Conservation (phyloP, 2,797 vertebrate species). For the Darevskia nairensis region DNA sequence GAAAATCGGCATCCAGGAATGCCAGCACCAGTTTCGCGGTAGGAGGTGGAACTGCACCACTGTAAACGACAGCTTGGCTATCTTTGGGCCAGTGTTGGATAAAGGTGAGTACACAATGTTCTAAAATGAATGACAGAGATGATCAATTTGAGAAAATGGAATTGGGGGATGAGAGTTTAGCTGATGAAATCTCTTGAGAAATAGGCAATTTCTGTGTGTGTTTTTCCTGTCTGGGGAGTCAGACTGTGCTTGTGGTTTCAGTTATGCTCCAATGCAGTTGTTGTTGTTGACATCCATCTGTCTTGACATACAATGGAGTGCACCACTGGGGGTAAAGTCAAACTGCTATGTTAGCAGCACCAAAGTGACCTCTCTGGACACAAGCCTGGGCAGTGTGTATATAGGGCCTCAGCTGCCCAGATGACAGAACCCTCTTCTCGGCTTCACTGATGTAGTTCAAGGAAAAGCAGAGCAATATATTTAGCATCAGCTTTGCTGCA, state of each 20-base stretch:
- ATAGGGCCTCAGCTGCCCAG: too few relatives aligned
- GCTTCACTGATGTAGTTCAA: too few relatives aligned
- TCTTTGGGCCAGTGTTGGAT: conserved; percentile 96
- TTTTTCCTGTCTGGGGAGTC: not conserved
- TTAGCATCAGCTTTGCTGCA: too few relatives aligned
- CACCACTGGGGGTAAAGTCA: too few relatives aligned
- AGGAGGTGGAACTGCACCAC: conserved; percentile 99
- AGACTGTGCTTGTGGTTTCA: not conserved
- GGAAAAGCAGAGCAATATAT: too few relatives aligned
- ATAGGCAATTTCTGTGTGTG: not conserved
- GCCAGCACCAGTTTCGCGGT: conserved; percentile 96
- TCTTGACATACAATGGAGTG: too few relatives aligned
- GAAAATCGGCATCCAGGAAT: conserved; percentile 96
- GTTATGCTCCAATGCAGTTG: not conserved
- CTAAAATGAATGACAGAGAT: fast-evolving
- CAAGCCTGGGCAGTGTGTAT: too few relatives aligned
- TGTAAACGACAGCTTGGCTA: conserved; percentile 91
- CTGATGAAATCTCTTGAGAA: not conserved
- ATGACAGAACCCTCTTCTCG: too few relatives aligned
- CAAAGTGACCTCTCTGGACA: too few relatives aligned
- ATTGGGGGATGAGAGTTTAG: not conserved
- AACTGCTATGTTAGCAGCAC: too few relatives aligned
- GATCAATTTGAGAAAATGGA: not conserved
- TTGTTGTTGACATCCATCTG: too few relatives aligned
- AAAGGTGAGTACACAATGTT: conserved; percentile 83